Base-by-base conservation (phyloP, 2,888 invertebrate species). In the Augochlorella aurata region DNA sequence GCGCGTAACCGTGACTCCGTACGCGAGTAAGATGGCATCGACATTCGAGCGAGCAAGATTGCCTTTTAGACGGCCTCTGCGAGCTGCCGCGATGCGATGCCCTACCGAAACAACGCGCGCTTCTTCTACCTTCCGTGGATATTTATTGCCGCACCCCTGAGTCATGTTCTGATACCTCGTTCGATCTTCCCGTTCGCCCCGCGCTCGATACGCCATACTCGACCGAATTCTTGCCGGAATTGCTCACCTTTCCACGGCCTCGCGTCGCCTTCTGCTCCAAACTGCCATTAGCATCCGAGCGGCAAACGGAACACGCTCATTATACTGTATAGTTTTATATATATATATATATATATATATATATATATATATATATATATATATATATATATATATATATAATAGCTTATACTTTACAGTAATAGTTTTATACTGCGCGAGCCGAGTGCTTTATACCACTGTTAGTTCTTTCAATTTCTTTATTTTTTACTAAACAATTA, bases 1-100 rank as follows among this genome's bases (percentile, higher is more conserved):
- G 81, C 79, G 83, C 83, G 83, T 77, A 83, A 84, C 80, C 76
- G 83, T 80, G 83, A 80, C 65, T 68, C 68, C 29, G 67, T 54
- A 67, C 79, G 77, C 82, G 65, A 58, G 69, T 21, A 68, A 83
- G 84, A 83, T 83, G 84, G 52, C 84, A 84, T 83, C 84, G 79
- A 24, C 61, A 38, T 67, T 38, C 65, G 49, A 61, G 69, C 63
- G 47, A 70, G 70, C 75, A 74, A 83, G 84, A 84, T 83, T 78
- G 84, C 84, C 81, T 75, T 73, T 73, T 74, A 81, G 81, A 81
- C 85, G 67, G 79, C 69, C 67, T 69, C 68, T 54, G 54, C 24
- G 63, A 72, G 47, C 58, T 61, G 71, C 72, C 66, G 44, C 70
- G 65, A 66, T 61, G 29, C 73, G 52, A 29, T 71, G 77, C 12